A percentile compares a stretch with the other conserved stretches of the same genome.
Evolutionary conservation across 2,797 vertebrate species (phyloP).

Genomic region (Sebastes nivosus): DNA sequence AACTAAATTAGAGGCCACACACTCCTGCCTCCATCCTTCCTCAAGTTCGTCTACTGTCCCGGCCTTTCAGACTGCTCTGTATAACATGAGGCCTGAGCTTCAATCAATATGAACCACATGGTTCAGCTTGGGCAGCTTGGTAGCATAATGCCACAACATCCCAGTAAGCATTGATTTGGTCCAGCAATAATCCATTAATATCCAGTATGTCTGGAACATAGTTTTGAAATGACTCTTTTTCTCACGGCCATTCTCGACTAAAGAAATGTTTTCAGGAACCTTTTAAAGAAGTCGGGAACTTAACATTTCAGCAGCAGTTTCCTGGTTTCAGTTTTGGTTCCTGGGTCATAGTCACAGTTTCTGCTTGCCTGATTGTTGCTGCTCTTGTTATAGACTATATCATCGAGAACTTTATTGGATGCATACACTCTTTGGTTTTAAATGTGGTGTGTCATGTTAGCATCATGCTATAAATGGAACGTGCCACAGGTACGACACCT

Average conservation of each 20-base stretch:
- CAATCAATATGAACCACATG: neutral
- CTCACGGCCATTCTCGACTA: neutral
- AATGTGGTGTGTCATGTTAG: neutral
- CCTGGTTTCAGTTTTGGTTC: neutral
- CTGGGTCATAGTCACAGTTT: neutral
- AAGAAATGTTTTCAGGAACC: neutral
- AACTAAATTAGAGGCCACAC: constrained; percentile 62
- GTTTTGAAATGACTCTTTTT: neutral
- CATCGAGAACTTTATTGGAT: neutral
- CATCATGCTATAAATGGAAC: neutral
- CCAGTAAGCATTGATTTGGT: neutral
- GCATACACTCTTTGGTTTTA: neutral
- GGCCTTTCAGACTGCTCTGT: neutral
- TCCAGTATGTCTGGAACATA: neutral
- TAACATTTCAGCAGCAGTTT: neutral
- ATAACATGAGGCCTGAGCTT: neutral
- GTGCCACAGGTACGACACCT: too few species aligned
- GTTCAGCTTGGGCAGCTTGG: neutral
- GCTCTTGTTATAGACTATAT: neutral
- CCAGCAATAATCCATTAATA: neutral
- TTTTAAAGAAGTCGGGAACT: neutral
- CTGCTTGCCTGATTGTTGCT: too few species aligned
- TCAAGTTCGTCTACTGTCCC: constrained; percentile 8
- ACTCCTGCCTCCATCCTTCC: constrained; percentile 2
- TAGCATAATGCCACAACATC: too few species aligned